A percentile compares a stretch with the other conserved stretches of the same genome.
phyloP scores from a whole-genome alignment of 1,140 invertebrate species.

The Leptinotarsa texana region DNA sequence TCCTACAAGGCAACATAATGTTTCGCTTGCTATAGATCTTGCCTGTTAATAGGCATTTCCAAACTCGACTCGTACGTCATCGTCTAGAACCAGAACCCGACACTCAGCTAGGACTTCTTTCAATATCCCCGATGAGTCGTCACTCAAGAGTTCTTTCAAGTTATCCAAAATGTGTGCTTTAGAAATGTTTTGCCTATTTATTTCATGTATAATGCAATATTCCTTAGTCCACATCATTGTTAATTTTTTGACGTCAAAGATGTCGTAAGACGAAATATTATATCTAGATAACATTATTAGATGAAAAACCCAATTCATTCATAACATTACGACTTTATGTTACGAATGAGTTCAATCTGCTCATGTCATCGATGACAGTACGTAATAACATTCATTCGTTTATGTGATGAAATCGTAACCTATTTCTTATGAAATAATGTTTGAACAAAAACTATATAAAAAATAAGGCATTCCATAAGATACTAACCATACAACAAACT shows the following conservation, averaged over 20 bases:
- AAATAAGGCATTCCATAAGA: too few species aligned
- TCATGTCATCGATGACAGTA: too few species aligned
- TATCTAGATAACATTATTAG: too few species aligned
- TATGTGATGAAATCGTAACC: too few species aligned
- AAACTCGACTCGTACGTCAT: slow-evolving; percentile 84
- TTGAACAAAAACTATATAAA: too few species aligned
- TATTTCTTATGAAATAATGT: too few species aligned
- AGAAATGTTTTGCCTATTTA: slow-evolving; percentile 72
- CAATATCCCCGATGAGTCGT: slow-evolving; percentile 60
- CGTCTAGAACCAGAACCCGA: slow-evolving; percentile 75
- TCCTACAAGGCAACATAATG: slow-evolving; percentile 63
- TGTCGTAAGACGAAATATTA: too few species aligned
- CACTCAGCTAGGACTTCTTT: slow-evolving; percentile 69
- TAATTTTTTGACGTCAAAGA: slow-evolving; percentile 59
- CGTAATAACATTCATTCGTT: too few species aligned
- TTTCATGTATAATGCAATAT: slow-evolving; percentile 76
- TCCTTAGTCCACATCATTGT: slow-evolving; percentile 70
- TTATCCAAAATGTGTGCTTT: slow-evolving; percentile 61
- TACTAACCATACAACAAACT: too few species aligned
- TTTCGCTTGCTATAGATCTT: slow-evolving; percentile 71
- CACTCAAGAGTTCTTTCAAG: slow-evolving; percentile 62
- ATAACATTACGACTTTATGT: too few species aligned
- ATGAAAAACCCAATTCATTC: too few species aligned
- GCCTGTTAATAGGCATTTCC: slow-evolving; percentile 86
- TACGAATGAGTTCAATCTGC: too few species aligned